Percentiles rank a stretch among this genome's conserved stretches.
phyloP scores from a whole-genome alignment of 2,113 vertebrate species.

The Morone chrysops region DNA sequence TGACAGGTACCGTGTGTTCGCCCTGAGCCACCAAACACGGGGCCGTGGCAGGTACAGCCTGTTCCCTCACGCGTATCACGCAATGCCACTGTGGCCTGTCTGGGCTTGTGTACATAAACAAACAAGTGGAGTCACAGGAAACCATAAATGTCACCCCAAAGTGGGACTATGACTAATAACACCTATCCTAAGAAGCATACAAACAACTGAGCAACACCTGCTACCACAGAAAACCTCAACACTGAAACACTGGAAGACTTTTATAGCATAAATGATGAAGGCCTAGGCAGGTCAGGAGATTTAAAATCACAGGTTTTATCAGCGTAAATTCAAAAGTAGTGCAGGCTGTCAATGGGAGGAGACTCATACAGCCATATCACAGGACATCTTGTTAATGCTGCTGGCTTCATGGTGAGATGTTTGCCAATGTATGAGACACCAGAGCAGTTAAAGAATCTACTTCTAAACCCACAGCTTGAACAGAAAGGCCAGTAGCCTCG shows the following conservation, averaged over 20 bases:
- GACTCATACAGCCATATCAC: not conserved
- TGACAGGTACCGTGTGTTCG: constrained; percentile 91
- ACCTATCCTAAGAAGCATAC: constrained; percentile 25
- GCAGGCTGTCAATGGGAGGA: constrained; percentile 3
- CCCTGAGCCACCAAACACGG: constrained; percentile 80
- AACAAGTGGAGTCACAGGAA: constrained; percentile 54
- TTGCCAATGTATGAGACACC: constrained; percentile 69
- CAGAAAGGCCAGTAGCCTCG: constrained; percentile 84
- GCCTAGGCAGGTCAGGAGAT: not conserved
- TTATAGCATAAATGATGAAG: not conserved
- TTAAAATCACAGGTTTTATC: constrained; percentile 9
- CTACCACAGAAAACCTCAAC: not conserved
- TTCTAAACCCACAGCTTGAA: constrained; percentile 72
- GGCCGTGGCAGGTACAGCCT: constrained; percentile 75
- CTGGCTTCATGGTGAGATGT: constrained; percentile 51
- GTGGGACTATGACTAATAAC: constrained; percentile 61
- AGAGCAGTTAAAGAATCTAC: constrained; percentile 79
- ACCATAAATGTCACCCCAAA: constrained; percentile 58
- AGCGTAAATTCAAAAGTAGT: not conserved
- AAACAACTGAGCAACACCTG: constrained; percentile 34
- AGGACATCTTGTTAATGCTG: constrained; percentile 30
- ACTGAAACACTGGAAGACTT: rapidly evolving
- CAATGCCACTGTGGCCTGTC: constrained; percentile 54
- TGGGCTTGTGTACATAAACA: constrained; percentile 47
- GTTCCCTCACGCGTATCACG: constrained; percentile 58